phyloP scores from a whole-genome alignment of 2,888 invertebrate genomes.

The Chymomyza fuscimana region DNA sequence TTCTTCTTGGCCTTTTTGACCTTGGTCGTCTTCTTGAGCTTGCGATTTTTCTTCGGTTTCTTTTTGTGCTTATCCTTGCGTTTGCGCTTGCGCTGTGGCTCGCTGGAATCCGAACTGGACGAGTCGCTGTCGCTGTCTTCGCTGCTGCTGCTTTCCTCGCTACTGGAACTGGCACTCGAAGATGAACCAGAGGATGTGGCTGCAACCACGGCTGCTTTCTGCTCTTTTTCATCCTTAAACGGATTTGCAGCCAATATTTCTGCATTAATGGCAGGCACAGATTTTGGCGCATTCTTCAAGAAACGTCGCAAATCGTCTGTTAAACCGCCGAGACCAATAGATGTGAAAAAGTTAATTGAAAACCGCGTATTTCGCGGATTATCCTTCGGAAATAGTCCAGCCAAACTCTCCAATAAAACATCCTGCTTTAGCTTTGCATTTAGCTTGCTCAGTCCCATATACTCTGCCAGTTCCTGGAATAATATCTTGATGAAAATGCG shows the following conservation, averaged over 20 bases:
- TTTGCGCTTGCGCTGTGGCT: constrained; percentile 52
- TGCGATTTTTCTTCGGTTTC: constrained; percentile 25
- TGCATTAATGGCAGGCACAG: constrained; percentile 76
- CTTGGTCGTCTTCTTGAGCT: constrained; percentile 43
- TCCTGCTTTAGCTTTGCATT: constrained; percentile 94
- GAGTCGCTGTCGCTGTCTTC: constrained; percentile 58
- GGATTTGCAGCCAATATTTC: constrained; percentile 75
- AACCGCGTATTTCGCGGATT: constrained; percentile 98
- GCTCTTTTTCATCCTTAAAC: constrained; percentile 42
- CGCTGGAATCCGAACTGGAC: constrained; percentile 44
- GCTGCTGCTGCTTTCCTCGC: constrained; percentile 44
- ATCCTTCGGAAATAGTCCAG: constrained; percentile 96
- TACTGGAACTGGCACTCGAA: constrained; percentile 48
- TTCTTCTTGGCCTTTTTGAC: constrained; percentile 39
- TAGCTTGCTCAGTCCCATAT: constrained; percentile 95
- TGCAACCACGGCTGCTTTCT: constrained; percentile 36
- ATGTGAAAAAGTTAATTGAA: constrained; percentile 98
- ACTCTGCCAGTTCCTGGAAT: constrained; percentile 97
- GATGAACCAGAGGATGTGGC: constrained; percentile 40
- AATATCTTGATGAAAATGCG: constrained; percentile 98
- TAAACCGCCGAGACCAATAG: constrained; percentile 96
- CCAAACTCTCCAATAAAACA: constrained; percentile 91
- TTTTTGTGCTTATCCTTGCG: constrained; percentile 50
- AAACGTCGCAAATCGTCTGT: constrained; percentile 96
- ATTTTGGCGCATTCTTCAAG: constrained; percentile 83